Evolutionary conservation across 1,140 invertebrate species (phyloP).

Genomic region (Orchestia grillus): DNA sequence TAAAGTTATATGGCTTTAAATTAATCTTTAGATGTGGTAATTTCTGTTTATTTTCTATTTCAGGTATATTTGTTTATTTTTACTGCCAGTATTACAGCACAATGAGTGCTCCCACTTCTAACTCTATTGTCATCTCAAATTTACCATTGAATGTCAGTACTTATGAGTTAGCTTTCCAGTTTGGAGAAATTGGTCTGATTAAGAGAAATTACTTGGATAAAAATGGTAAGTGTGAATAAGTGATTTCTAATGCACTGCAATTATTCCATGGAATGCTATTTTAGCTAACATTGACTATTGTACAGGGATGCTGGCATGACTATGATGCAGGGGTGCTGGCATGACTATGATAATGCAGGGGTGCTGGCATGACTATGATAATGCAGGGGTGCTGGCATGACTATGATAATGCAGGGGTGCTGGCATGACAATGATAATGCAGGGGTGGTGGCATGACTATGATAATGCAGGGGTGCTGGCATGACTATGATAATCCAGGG

Average conservation of each 20-base stretch:
- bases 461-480: no score
- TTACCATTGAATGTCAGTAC: background rate
- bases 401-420: no score
- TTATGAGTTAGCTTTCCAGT: conserved; percentile 35
- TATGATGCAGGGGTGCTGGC: background rate
- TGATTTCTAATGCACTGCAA: background rate
- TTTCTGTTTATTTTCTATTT: no score
- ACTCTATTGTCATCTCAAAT: background rate
- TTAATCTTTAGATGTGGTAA: no score
- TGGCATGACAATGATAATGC: no score
- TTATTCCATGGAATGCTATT: background rate
- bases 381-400: no score
- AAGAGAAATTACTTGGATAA: conserved; percentile 39
- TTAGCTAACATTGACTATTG: no score
- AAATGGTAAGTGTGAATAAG: conserved; percentile 35
- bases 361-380: no score
- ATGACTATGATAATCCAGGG: no score
- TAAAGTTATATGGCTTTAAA: no score
- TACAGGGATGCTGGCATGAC: background rate
- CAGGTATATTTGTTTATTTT: background rate
- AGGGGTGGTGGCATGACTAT: no score
- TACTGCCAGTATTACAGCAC: background rate
- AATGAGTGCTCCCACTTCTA: background rate
- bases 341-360: no score
- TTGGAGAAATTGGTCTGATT: conserved; percentile 32